A percentile compares a stretch with the other conserved stretches of the same genome.
phyloP scores from a whole-genome alignment of 2,888 invertebrate genomes.

The Laothoe populi region DNA sequence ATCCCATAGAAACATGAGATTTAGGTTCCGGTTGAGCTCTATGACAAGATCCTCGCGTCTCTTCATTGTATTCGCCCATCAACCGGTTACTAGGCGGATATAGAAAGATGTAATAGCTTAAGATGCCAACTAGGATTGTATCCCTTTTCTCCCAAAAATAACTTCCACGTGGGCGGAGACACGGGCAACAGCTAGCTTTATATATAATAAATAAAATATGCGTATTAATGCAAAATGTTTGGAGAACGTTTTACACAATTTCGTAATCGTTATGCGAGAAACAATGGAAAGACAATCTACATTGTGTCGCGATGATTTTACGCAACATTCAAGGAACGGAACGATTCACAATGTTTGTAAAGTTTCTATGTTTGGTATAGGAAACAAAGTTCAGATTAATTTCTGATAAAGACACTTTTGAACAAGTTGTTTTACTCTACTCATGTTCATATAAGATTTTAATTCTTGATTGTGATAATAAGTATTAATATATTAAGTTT shows the following conservation, averaged over 20 bases:
- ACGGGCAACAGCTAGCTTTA: too few relatives aligned
- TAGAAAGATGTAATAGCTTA: too few relatives aligned
- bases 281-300: not conserved
- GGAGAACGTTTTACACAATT: not conserved
- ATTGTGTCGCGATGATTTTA: not conserved
- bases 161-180: too few relatives aligned
- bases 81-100: too few relatives aligned
- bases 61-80: too few relatives aligned
- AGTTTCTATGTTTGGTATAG: not conserved
- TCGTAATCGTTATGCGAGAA: not conserved
- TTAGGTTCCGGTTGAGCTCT: too few relatives aligned
- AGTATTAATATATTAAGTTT: too few relatives aligned
- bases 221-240: conserved; percentile 1
- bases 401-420: not conserved
- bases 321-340: conserved; percentile 2
- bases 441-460: not conserved
- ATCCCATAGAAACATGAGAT: too few relatives aligned
- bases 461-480: not conserved
- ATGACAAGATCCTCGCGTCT: too few relatives aligned
- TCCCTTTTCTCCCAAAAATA: too few relatives aligned
- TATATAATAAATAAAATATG: not conserved
- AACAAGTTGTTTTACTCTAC: too few relatives aligned
- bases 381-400: not conserved
- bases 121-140: too few relatives aligned
- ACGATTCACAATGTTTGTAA: not conserved